A percentile compares a stretch with the other conserved stretches of the same genome.
These are phyloP conservation scores for Oeneis ivallda DNA, from an alignment of 2,888 invertebrate species.

Conservation along the genomic window DNA sequence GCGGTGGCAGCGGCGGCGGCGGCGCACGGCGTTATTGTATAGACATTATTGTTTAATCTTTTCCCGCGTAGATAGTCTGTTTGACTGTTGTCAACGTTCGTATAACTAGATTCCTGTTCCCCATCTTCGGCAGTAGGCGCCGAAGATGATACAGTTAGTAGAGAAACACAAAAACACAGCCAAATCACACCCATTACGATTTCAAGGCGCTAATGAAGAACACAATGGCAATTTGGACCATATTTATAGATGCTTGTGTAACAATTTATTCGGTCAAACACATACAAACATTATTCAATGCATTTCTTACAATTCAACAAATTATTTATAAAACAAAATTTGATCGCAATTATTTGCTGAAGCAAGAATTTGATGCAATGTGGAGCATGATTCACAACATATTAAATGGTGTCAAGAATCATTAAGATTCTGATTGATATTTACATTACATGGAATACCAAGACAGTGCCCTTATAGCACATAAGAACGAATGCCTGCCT, in stretches of 20 bases:
- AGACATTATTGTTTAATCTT: conserved; percentile 32
- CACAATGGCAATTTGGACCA: conserved; percentile 48
- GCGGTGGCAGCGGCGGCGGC: conserved; percentile 49
- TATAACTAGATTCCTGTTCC: conserved; percentile 27
- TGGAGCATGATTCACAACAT: not conserved
- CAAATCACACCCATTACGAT: conserved; percentile 59
- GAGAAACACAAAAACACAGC: conserved; percentile 46
- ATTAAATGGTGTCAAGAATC: not conserved
- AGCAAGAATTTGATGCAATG: conserved; percentile 18
- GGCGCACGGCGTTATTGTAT: conserved; percentile 53
- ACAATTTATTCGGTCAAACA: conserved; percentile 44
- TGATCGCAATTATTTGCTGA: conserved; percentile 23
- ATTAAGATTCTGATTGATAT: not conserved
- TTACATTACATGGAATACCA: not conserved
- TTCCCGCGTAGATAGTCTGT: conserved; percentile 33
- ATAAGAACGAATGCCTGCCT: not conserved
- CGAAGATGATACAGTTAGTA: conserved; percentile 47
- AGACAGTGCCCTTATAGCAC: too few species aligned
- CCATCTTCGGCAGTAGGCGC: conserved; percentile 40
- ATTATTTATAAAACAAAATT: conserved; percentile 20
- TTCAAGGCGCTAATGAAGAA: conserved; percentile 48
- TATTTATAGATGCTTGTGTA: conserved; percentile 61
- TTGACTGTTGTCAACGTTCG: conserved; percentile 23
- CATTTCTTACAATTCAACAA: conserved; percentile 39
- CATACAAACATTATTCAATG: conserved; percentile 49